phyloP scores from a whole-genome alignment of 1,140 invertebrate genomes.

The Polypedilum pembai region DNA sequence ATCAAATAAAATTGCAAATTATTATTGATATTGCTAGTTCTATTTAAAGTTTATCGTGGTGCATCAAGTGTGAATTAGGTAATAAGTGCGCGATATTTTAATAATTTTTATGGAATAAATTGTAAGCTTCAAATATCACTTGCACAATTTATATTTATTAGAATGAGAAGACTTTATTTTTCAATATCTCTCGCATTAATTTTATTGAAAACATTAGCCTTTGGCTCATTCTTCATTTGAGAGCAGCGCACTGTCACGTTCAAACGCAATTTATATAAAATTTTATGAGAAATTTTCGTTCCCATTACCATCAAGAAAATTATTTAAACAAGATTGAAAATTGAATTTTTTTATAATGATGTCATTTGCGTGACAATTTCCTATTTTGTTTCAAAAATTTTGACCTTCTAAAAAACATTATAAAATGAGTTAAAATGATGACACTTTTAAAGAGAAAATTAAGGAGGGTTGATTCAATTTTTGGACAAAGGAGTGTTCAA shows the following conservation, averaged over 20 bases:
- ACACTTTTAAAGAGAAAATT: too few species aligned
- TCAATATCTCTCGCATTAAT: neutral
- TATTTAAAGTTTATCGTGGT: neutral
- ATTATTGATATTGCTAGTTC: neutral
- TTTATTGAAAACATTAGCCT: slow-evolving; percentile 1
- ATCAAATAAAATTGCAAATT: neutral
- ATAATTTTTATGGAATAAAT: slow-evolving; percentile 8
- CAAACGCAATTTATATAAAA: too few species aligned
- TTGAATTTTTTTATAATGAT: too few species aligned
- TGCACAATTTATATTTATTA: slow-evolving; percentile 5
- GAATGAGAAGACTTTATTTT: neutral
- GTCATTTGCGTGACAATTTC: too few species aligned
- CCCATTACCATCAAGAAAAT: too few species aligned
- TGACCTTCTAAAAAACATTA: too few species aligned
- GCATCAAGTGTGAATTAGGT: neutral
- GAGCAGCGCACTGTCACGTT: neutral
- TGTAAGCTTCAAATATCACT: neutral
- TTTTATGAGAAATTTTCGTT: too few species aligned
- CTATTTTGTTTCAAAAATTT: too few species aligned
- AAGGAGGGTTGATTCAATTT: too few species aligned
- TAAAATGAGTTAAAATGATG: too few species aligned
- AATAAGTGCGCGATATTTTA: neutral
- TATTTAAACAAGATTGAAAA: too few species aligned
- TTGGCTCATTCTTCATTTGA: neutral
- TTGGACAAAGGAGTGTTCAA: too few species aligned